phyloP scores from a whole-genome alignment of 2,797 vertebrate genomes.

The Enteromius viviparus region DNA sequence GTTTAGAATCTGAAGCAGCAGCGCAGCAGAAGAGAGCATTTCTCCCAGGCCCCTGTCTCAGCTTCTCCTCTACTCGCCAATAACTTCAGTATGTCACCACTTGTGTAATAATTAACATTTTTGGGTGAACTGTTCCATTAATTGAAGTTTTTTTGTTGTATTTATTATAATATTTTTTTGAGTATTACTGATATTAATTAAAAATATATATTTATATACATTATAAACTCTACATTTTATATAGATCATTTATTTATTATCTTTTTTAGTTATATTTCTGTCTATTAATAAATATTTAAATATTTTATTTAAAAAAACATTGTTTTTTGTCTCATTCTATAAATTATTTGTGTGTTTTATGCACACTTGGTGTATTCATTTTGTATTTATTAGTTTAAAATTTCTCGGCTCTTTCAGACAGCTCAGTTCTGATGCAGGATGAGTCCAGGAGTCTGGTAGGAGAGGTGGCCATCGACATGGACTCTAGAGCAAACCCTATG shows the following conservation, averaged over 20 bases:
- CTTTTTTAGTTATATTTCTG: neutral
- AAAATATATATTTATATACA: too few relatives aligned
- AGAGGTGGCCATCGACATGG: constrained; percentile 89
- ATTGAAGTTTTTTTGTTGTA: neutral
- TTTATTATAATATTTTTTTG: neutral
- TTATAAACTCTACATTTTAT: too few relatives aligned
- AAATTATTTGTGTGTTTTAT: neutral
- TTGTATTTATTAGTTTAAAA: neutral
- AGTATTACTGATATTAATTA: too few relatives aligned
- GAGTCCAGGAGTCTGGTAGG: constrained; percentile 82
- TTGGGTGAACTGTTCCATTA: neutral
- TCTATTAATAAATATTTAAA: neutral
- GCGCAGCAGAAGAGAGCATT: constrained; percentile 90
- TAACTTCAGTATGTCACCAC: constrained; percentile 84
- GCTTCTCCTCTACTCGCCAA: constrained; percentile 83
- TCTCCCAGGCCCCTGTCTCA: constrained; percentile 83
- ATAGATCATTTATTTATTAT: neutral
- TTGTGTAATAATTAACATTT: neutral
- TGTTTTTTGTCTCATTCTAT: neutral
- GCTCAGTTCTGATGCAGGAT: constrained; percentile 87
- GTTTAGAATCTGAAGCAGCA: constrained; percentile 92
- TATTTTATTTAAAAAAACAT: neutral
- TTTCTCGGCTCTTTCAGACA: constrained; percentile 71
- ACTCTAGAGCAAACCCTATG: constrained; percentile 82
- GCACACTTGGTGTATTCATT: neutral